These are phyloP conservation scores for Rhabditophanes sp. DNA, from an alignment of 2,888 invertebrate genomes.

Conservation along the genomic window DNA sequence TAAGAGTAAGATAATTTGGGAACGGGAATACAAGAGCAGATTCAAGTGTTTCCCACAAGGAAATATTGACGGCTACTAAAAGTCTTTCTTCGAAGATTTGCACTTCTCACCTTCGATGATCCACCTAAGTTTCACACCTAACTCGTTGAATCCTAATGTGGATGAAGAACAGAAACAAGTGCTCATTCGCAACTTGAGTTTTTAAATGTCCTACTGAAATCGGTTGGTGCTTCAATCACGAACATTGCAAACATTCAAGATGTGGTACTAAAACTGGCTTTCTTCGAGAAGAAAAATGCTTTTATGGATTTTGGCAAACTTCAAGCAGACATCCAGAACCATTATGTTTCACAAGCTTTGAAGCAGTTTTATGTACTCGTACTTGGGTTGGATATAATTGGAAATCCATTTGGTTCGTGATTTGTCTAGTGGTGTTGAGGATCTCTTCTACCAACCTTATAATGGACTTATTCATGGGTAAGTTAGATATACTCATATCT, in stretches of 20 bases:
- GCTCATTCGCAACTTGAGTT: constrained; percentile 52
- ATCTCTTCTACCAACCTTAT: constrained; percentile 96
- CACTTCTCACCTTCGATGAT: constrained; percentile 85
- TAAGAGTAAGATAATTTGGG: constrained; percentile 69
- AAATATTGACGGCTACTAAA: constrained; percentile 61
- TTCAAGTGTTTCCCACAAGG: constrained; percentile 59
- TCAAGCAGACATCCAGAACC: constrained; percentile 63
- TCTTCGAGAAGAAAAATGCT: constrained; percentile 67
- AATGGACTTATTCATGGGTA: no score
- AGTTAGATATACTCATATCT: no score
- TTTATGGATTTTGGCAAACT: constrained; percentile 78
- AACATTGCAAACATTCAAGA: constrained; percentile 1
- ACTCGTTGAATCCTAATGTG: no score
- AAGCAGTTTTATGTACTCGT: constrained; percentile 71
- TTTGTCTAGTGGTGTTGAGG: constrained; percentile 84
- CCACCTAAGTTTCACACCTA: not conserved
- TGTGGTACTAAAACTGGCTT: constrained; percentile 58
- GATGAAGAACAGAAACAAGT: no score
- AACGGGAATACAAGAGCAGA: constrained; percentile 62
- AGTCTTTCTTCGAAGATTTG: constrained; percentile 83
- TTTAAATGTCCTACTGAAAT: constrained; percentile 72
- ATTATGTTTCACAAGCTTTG: constrained; percentile 76
- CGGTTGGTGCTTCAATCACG: constrained; percentile 88
- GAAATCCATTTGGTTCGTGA: constrained; percentile 94
- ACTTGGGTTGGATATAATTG: constrained; percentile 87